Base-by-base conservation (phyloP, 1,140 invertebrate genomes). In the Maconellicoccus hirsutus region DNA sequence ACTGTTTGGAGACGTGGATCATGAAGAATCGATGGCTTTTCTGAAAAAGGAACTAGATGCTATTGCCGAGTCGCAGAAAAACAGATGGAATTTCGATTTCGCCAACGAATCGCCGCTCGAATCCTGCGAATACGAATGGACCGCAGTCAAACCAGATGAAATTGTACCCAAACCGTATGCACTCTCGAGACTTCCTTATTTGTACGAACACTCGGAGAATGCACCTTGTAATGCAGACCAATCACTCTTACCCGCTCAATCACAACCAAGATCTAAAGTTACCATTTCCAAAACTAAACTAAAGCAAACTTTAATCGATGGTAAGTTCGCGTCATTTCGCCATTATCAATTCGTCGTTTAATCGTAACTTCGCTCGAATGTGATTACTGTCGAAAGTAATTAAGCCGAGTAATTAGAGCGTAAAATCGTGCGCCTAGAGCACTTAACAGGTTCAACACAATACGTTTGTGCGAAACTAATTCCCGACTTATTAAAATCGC, bases 1-100 rank as follows among this genome's bases (percentile, higher is more conserved):
- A 4, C 19, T 66, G 25, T 66, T 66, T 19, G 61, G 61, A 8
- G 21, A 66, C 1, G 61, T 66, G 14, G 61, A 66, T 16, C 61
- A 66, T 16, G 10, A 66, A 16, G 22, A 66, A 19, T 16, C 10
- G 8, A 66, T 66, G 61, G 19, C 10, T 4, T 23, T 66, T 19
- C 22, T 66, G 10, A 2, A 66, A 26, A 66, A 23, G 16, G 61
- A 66, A 23, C 25, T 66, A 4, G 21, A 10, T 4, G 21, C 61
- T 22, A 66, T 66, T 4, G 25, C 61, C 2, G 25, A 66, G 10
- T 23, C 1, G 2, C 10, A 66, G 3, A 66, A 23, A 19, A 26
- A 23, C 22, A 10, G 21, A 23, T 66, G 61, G 61, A 66, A 66
- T 66, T 66, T 66, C 61, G 61, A 66, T 23, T 66, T 66, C 25